Percentiles rank a stretch among this genome's conserved stretches.
Evolutionary conservation across 2,797 vertebrate species (phyloP).

Genomic region (Platyrinchus mystaceus): DNA sequence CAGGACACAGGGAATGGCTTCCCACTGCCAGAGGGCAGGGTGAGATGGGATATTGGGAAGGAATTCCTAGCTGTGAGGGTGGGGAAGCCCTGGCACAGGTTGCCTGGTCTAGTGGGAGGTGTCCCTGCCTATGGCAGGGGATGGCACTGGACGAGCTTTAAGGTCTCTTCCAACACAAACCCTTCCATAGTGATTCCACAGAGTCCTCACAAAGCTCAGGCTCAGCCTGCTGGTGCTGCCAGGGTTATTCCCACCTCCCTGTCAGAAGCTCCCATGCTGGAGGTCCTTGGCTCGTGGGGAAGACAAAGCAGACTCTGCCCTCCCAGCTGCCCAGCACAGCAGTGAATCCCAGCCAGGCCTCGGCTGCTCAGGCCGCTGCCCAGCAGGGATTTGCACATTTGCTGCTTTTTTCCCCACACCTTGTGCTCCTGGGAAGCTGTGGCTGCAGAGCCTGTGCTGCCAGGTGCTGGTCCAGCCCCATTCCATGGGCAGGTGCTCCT

Average conservation of each 20-base stretch:
- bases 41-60: not conserved
- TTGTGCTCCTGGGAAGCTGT: not conserved
- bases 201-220: not conserved
- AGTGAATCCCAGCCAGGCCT: not conserved
- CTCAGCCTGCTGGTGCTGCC: rapidly evolving
- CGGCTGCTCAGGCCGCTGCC: rapidly evolving
- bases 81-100: not conserved
- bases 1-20: not conserved
- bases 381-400: not conserved
- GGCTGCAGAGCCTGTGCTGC: not conserved
- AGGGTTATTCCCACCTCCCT: not conserved
- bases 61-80: not conserved
- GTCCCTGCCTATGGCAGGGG: not conserved
- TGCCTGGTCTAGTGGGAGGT: not conserved
- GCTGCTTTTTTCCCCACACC: not conserved
- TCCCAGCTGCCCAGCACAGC: rapidly evolving
- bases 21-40: not conserved
- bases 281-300: not conserved
- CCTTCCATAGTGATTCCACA: rapidly evolving
- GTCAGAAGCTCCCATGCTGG: rapidly evolving
- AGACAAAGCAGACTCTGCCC: not conserved
- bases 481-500: not conserved
- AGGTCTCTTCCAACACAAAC: not conserved
- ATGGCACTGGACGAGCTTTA: not conserved
- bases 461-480: not conserved